Evolutionary conservation across 2,113 vertebrate genomes (phyloP).

Genomic region (Ranitomeya imitator): DNA sequence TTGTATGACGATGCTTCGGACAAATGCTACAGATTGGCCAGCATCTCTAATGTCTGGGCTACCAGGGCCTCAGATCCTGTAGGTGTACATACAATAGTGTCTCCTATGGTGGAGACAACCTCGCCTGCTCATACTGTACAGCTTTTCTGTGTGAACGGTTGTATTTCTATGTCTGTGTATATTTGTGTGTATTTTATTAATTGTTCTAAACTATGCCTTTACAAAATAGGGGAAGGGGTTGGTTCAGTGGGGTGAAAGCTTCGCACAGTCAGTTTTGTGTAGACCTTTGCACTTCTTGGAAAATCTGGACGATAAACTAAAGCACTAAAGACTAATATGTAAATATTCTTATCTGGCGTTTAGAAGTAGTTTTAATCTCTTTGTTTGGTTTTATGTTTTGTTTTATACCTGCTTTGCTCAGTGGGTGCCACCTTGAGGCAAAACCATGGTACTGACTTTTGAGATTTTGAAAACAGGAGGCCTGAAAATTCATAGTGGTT

Average conservation of each 20-base stretch:
- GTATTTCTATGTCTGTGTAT: constrained; percentile 9
- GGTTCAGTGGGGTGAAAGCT: not conserved
- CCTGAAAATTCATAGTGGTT: too few relatives aligned
- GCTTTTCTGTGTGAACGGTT: not conserved
- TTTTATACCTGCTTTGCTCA: not conserved
- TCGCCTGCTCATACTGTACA: not conserved
- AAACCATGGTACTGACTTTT: constrained; percentile 2
- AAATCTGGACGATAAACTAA: constrained; percentile 14
- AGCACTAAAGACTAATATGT: constrained; percentile 47
- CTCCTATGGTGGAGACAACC: not conserved
- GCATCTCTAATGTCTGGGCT: not conserved
- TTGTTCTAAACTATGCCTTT: constrained; percentile 33
- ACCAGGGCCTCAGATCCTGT: not conserved
- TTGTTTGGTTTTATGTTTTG: not conserved
- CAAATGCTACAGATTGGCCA: too few relatives aligned
- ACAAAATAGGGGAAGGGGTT: not conserved
- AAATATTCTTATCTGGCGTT: constrained; percentile 32
- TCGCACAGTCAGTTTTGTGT: not conserved
- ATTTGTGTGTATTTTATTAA: not conserved
- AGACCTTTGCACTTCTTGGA: not conserved
- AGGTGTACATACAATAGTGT: not conserved
- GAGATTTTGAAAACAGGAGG: not conserved
- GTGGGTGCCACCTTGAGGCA: not conserved
- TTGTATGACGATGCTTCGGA: not conserved
- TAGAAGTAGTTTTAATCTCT: not conserved